A percentile compares a stretch with the other conserved stretches of the same genome.
Conservation (phyloP, 2,797 vertebrate genomes). For the Leuciscus waleckii region DNA sequence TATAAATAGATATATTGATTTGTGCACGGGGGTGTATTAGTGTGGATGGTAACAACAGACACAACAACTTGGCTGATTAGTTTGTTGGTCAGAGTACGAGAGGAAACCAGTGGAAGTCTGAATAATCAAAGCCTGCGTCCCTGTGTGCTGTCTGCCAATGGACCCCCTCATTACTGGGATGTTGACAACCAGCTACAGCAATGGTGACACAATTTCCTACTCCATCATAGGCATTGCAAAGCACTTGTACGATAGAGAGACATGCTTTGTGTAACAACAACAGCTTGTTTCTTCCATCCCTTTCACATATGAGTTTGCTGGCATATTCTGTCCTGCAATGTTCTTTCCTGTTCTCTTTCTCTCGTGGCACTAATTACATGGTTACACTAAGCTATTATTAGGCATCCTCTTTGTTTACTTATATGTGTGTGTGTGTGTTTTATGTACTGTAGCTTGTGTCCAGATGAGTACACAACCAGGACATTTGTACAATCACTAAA, state of each 20-base stretch:
- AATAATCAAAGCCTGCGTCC: slow-evolving; percentile 59
- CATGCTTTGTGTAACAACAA: slow-evolving; percentile 38
- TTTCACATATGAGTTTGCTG: slow-evolving; percentile 22
- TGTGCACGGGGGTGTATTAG: slow-evolving; percentile 33
- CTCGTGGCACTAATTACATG: slow-evolving; percentile 56
- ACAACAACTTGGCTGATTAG: slow-evolving; percentile 58
- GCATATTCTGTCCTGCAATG: slow-evolving; percentile 33
- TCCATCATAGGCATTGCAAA: slow-evolving; percentile 20
- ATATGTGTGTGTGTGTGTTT: slow-evolving; percentile 54
- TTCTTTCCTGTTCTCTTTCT: slow-evolving; percentile 43
- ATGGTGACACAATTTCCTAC: slow-evolving; percentile 52
- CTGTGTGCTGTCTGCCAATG: slow-evolving; percentile 57
- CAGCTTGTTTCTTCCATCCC: slow-evolving; percentile 33
- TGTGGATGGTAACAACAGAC: slow-evolving; percentile 38
- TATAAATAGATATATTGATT: slow-evolving; percentile 50
- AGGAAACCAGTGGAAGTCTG: slow-evolving; percentile 52
- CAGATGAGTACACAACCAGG: neutral
- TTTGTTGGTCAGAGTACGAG: slow-evolving; percentile 60
- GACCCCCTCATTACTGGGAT: slow-evolving; percentile 61
- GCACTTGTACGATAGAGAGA: slow-evolving; percentile 42
- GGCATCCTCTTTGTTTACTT: slow-evolving; percentile 53
- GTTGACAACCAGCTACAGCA: slow-evolving; percentile 52
- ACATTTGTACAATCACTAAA: slow-evolving; percentile 5
- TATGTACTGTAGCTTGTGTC: slow-evolving; percentile 5
- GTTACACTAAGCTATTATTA: slow-evolving; percentile 59